Evolutionary conservation across 2,113 vertebrate species (phyloP).

Genomic region (Malurus elegans): DNA sequence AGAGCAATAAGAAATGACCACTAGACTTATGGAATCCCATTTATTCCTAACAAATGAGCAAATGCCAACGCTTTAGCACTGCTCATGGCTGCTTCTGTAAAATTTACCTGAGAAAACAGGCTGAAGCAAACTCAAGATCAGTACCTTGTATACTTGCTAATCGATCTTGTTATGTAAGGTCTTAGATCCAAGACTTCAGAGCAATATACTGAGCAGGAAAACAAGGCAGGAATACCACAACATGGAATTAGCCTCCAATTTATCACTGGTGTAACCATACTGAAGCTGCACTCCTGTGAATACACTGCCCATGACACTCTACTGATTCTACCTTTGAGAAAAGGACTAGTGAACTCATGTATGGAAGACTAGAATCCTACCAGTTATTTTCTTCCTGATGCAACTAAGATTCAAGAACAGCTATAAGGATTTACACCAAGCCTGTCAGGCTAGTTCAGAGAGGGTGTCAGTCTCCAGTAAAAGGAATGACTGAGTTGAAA

Average conservation of each 20-base stretch:
- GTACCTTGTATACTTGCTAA: background rate
- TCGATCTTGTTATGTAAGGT: background rate
- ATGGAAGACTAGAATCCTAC: background rate
- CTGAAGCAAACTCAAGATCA: background rate
- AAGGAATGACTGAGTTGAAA: background rate
- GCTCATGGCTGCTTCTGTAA: background rate
- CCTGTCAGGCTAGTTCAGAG: background rate
- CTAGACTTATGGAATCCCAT: background rate
- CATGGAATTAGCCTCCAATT: background rate
- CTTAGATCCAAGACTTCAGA: background rate
- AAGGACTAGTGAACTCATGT: fast-evolving
- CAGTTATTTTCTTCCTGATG: background rate
- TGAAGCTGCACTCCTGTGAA: background rate
- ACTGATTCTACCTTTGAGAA: background rate
- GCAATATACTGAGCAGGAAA: background rate
- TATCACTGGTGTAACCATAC: too few relatives aligned
- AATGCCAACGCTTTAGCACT: background rate
- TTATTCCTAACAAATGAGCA: background rate
- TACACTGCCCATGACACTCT: background rate
- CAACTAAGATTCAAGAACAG: background rate
- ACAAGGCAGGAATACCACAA: background rate
- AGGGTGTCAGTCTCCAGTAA: background rate
- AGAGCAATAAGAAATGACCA: background rate
- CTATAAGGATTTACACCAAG: background rate
- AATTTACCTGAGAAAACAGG: background rate